phyloP scores from a whole-genome alignment of 1,140 invertebrate species.

The Metopolophium dirhodum region DNA sequence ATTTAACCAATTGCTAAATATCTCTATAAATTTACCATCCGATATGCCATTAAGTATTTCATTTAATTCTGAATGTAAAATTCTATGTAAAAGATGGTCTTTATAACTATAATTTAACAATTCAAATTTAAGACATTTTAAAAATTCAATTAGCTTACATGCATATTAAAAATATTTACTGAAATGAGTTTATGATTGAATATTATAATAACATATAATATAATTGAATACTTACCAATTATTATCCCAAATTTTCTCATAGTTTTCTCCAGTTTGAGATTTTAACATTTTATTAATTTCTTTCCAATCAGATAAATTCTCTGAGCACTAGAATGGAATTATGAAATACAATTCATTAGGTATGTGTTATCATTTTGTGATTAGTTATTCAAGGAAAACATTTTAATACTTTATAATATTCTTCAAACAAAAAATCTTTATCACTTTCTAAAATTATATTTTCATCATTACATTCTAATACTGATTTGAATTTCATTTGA shows the following conservation, averaged over 20 bases:
- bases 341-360: neutral
- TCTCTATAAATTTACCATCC: conserved; percentile 21
- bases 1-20: conserved; percentile 29
- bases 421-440: conserved; percentile 36
- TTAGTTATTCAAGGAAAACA: neutral
- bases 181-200: neutral
- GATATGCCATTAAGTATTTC: neutral
- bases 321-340: neutral
- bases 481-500: neutral
- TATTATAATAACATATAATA: no score
- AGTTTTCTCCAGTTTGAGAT: conserved; percentile 17
- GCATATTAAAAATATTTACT: neutral
- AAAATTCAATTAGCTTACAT: neutral
- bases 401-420: conserved; percentile 19
- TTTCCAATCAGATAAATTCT: conserved; percentile 31
- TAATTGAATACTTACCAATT: neutral
- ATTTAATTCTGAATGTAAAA: conserved; percentile 31
- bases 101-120: neutral
- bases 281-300: conserved; percentile 37
- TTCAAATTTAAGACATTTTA: neutral
- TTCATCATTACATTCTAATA: neutral
- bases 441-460: conserved; percentile 2
- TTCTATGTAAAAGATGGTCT: neutral
- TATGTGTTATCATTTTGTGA: neutral
- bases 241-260: conserved; percentile 25